A percentile compares a stretch with the other conserved stretches of the same genome.
Evolutionary conservation across 1,140 invertebrate species (phyloP).

Genomic region (Reticulitermes speratus): DNA sequence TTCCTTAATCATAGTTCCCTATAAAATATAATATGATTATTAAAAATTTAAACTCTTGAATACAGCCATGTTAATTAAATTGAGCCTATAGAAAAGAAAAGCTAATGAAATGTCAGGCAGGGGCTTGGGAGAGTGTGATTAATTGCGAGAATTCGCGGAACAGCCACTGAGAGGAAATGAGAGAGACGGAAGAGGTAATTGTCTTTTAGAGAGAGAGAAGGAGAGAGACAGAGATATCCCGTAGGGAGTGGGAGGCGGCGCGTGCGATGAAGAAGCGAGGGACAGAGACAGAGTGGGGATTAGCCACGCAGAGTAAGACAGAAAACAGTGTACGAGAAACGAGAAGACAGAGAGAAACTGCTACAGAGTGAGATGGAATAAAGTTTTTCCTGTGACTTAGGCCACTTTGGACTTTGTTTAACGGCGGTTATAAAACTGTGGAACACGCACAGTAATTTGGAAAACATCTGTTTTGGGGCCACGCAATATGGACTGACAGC

Average conservation of each 20-base stretch:
- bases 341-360: neutral
- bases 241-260: neutral
- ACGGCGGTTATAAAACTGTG: neutral
- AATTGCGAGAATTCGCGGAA: conserved; percentile 34
- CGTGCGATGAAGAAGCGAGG: conserved; percentile 6
- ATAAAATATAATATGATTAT: conserved; percentile 36
- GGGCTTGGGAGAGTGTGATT: conserved; percentile 31
- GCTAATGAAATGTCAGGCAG: conserved; percentile 35
- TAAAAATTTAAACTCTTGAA: conserved; percentile 36
- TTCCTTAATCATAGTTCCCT: conserved; percentile 35
- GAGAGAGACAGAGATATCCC: neutral
- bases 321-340: neutral
- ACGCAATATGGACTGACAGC: too few species aligned
- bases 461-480: too few species aligned
- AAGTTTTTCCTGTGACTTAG: neutral
- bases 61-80: conserved; percentile 35
- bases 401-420: neutral
- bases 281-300: neutral
- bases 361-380: neutral
- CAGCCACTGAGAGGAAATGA: conserved; percentile 25
- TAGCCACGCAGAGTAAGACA: neutral
- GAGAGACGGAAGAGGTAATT: conserved; percentile 22
- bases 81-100: conserved; percentile 31
- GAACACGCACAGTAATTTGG: neutral
- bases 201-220: conserved; percentile 20